Evolutionary conservation across 2,888 invertebrate genomes (phyloP).

Genomic region (Pammene aurita): DNA sequence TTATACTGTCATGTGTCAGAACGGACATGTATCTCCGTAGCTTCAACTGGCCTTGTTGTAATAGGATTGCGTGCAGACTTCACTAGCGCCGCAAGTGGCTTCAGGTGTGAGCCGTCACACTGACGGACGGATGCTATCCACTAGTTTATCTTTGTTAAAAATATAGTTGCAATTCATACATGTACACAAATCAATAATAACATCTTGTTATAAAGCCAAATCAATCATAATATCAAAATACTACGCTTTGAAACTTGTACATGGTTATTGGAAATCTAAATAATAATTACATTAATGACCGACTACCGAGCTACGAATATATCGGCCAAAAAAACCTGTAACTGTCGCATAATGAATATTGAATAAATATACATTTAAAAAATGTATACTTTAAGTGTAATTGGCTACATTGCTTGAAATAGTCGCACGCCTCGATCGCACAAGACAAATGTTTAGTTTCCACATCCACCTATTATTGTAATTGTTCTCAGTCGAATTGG

Average conservation of each 20-base stretch:
- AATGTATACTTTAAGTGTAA: constrained; percentile 20
- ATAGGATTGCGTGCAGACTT: constrained; percentile 56
- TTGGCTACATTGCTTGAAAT: constrained; percentile 39
- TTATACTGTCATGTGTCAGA: constrained; percentile 40
- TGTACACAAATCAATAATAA: too few species aligned
- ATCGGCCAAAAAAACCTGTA: too few species aligned
- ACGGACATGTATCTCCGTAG: constrained; percentile 42
- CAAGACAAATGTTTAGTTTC: constrained; percentile 47
- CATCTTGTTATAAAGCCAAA: too few species aligned
- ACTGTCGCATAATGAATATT: too few species aligned
- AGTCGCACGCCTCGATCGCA: constrained; percentile 42
- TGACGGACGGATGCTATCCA: constrained; percentile 42
- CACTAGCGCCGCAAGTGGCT: constrained; percentile 52
- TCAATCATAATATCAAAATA: too few species aligned
- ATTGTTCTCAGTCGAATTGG: constrained; percentile 60
- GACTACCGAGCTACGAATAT: too few species aligned
- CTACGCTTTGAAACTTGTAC: too few species aligned
- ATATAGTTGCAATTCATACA: too few species aligned
- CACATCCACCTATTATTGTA: constrained; percentile 57
- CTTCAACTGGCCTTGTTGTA: constrained; percentile 50
- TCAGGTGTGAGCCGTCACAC: constrained; percentile 42
- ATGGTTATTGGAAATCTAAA: too few species aligned
- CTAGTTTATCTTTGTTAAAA: constrained; percentile 1
- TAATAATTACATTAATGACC: too few species aligned
- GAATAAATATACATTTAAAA: constrained; percentile 21